phyloP scores from a whole-genome alignment of 2,888 invertebrate species.

The Archips crataeganus region DNA sequence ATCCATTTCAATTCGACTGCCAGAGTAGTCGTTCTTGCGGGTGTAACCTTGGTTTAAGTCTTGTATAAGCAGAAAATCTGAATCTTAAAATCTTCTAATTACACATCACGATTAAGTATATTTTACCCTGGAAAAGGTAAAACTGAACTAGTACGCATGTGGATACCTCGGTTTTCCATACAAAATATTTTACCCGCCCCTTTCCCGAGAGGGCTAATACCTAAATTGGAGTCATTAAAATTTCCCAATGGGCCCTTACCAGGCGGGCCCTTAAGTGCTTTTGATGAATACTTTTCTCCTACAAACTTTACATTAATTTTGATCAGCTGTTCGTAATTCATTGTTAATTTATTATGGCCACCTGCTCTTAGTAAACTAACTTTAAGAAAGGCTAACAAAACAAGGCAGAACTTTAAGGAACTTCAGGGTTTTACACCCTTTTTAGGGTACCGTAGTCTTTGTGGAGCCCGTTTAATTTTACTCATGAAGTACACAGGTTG shows the following conservation, averaged over 20 bases:
- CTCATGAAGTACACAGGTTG: too few relatives aligned
- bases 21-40: too few relatives aligned
- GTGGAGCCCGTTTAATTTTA: too few relatives aligned
- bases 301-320: slow-evolving; percentile 15
- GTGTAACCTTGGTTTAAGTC: too few relatives aligned
- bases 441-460: too few relatives aligned
- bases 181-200: neutral
- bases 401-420: too few relatives aligned
- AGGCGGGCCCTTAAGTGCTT: slow-evolving; percentile 8
- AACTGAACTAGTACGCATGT: neutral
- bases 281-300: slow-evolving; percentile 17
- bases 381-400: too few relatives aligned
- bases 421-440: too few relatives aligned
- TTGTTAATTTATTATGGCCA: neutral
- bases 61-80: too few relatives aligned
- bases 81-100: too few relatives aligned
- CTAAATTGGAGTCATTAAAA: slow-evolving; percentile 10
- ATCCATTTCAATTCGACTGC: too few relatives aligned
- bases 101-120: too few relatives aligned
- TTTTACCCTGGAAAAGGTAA: neutral
- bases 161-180: neutral
- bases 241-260: slow-evolving; percentile 1
- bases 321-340: neutral
- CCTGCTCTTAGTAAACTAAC: neutral
- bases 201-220: neutral